phyloP scores from a whole-genome alignment of 1,140 invertebrate species.

The Papilio machaon region DNA sequence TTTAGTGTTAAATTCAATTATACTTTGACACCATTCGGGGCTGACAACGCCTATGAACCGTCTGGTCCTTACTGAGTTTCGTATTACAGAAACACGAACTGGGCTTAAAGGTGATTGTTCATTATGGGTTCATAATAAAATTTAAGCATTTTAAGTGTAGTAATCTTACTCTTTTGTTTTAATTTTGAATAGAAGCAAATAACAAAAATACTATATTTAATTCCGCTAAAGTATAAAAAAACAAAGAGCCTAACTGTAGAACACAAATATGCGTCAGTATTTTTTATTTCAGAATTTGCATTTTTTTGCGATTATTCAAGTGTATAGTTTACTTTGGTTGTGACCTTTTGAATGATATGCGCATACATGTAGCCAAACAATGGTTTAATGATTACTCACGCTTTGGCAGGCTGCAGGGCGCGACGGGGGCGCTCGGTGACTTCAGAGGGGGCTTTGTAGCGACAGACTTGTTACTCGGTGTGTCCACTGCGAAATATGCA shows the following conservation, averaged over 20 bases:
- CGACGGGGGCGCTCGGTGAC: slow-evolving; percentile 52
- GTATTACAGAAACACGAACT: slow-evolving; percentile 10
- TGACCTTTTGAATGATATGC: background rate
- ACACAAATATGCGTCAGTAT: background rate
- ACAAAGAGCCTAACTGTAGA: background rate
- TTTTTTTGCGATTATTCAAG: background rate
- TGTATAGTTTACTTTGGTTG: background rate
- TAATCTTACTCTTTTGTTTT: too few species aligned
- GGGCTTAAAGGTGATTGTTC: background rate
- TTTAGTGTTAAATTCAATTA: slow-evolving; percentile 35
- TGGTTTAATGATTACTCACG: slow-evolving; percentile 56
- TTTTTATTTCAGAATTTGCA: background rate
- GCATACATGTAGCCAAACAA: slow-evolving; percentile 23
- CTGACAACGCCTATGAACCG: background rate
- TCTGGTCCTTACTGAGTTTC: background rate
- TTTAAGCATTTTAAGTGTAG: background rate
- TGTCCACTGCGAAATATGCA: slow-evolving; percentile 54
- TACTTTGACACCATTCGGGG: slow-evolving; percentile 33
- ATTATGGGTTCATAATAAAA: background rate
- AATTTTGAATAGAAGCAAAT: too few species aligned
- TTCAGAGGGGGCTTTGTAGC: slow-evolving; percentile 57
- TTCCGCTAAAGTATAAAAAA: background rate
- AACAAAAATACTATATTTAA: too few species aligned
- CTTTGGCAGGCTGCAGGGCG: slow-evolving; percentile 54
- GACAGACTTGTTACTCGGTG: slow-evolving; percentile 49